Conservation (phyloP, 2,113 vertebrate species). For the Oryzias melastigma region DNA sequence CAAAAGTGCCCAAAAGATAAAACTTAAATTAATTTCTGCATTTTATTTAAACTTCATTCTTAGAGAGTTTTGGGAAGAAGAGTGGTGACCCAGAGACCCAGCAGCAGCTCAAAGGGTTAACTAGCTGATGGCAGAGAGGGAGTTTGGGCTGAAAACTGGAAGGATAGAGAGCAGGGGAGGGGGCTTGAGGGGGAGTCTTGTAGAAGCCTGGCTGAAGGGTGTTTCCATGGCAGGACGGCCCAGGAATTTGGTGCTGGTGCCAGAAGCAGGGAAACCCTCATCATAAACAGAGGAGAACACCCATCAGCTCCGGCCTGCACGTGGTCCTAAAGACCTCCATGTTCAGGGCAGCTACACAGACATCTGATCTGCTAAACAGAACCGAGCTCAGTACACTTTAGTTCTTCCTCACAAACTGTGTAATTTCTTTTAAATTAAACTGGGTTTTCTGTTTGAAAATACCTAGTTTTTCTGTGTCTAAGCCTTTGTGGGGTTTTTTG, state of each 20-base stretch:
- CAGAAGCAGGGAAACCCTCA: conserved; percentile 84
- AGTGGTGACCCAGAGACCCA: conserved; percentile 44
- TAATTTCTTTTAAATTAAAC: too few relatives aligned
- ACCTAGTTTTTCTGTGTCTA: too few relatives aligned
- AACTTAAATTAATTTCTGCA: background rate
- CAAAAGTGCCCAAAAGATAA: too few relatives aligned
- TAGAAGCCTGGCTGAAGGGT: conserved; percentile 68
- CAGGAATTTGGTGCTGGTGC: conserved; percentile 80
- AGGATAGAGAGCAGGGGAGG: conserved; percentile 37
- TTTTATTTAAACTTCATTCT: conserved; percentile 1
- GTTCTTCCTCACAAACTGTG: too few relatives aligned
- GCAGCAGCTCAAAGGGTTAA: conserved; percentile 33
- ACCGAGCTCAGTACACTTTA: too few relatives aligned
- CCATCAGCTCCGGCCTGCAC: conserved; percentile 35
- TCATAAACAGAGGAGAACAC: conserved; percentile 81
- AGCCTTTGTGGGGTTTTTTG: too few relatives aligned
- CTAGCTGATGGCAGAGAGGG: conserved; percentile 46
- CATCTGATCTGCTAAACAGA: background rate
- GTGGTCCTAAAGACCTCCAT: conserved; percentile 44
- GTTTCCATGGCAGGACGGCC: conserved; percentile 83
- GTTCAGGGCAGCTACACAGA: conserved; percentile 7
- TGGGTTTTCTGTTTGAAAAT: too few relatives aligned
- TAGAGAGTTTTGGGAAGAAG: conserved; percentile 36
- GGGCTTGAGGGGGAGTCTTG: conserved; percentile 18
- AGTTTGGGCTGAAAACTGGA: conserved; percentile 44